Base-by-base conservation (phyloP, 2,797 vertebrate species). In the Spinibarbus caldwelli region DNA sequence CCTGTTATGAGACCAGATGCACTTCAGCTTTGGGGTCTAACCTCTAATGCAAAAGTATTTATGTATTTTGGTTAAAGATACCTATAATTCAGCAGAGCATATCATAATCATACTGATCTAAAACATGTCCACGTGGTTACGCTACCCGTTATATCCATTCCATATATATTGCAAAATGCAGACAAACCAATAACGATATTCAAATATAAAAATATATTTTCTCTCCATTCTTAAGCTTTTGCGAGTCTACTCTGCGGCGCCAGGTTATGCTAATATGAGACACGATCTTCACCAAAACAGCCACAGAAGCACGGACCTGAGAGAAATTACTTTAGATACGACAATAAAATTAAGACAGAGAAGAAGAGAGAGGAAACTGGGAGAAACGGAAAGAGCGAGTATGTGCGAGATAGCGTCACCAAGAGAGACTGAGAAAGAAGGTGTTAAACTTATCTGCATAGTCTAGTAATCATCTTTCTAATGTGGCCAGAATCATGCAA, bases 181-280 rank as follows among this genome's bases (percentile, higher is more conserved):
- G 91, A 89, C 91, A 92, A 91, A 88, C 92, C 49, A 23, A 88
- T 82, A 88, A 83, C 77, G 70, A 94, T 90, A 92, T 91, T 92
- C 66, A 92, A 93, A 85, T 94, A 95, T 89, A 95, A 95, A 94
- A 95, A 95, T 94, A 95, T 94, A 94, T 94, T 90, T 92, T 93
- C 83, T 78, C 85, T 75, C 43, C 71, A 72, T 43, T 73, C 84
- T 73, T 64, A 80, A 80, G 43, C 84, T 6, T 80, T 79, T 64
- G 71, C 21, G 31, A 76, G 78, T 81, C 85, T 52, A 72, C 67
- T 78, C 79, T 85, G 85, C 71, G 57, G 72, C 54, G 45, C 47
- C 85, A 78, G 36, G 36, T 62, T 80, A 76, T 4, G 79, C 82
- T 82, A 73, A 72, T 29, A 8, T 68, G 45, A 70, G 59, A 77